Evolutionary conservation across 2,113 vertebrate species (phyloP).

Genomic region (Ciconia boyciana): DNA sequence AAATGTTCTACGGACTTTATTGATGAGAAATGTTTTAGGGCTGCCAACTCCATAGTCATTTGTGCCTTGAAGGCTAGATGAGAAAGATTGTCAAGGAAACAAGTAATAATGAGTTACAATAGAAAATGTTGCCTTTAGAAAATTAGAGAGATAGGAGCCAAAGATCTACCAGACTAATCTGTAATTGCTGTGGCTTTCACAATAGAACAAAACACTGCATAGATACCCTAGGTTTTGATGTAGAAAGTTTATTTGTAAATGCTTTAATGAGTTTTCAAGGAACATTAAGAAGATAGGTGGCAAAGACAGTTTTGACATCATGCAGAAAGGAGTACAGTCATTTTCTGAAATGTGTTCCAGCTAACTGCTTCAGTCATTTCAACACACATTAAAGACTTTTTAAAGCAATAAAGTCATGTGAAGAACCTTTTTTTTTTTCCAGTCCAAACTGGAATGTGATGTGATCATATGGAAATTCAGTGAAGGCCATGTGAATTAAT

Average conservation of each 20-base stretch:
- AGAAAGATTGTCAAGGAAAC: slow-evolving; percentile 44
- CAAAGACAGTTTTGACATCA: not conserved
- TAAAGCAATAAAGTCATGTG: not conserved
- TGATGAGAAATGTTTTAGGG: not conserved
- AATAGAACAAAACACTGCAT: slow-evolving; percentile 14
- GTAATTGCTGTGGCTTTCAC: slow-evolving; percentile 15
- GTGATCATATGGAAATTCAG: not conserved
- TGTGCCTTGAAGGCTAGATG: not conserved
- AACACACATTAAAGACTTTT: not conserved
- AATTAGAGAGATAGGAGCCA: not conserved
- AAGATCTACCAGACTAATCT: slow-evolving; percentile 11
- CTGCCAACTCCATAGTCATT: slow-evolving; percentile 15
- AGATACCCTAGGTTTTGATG: not conserved
- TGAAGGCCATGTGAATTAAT: not conserved
- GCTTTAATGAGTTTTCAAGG: slow-evolving; percentile 32
- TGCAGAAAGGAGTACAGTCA: not conserved
- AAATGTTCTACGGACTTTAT: not conserved
- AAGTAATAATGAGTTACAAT: slow-evolving; percentile 19
- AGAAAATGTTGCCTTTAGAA: slow-evolving; percentile 47
- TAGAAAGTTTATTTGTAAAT: slow-evolving; percentile 9
- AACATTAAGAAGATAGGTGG: not conserved
- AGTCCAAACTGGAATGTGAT: not conserved
- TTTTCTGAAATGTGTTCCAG: not conserved
- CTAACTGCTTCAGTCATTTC: not conserved
- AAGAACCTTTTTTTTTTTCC: not conserved